A percentile compares a stretch with the other conserved stretches of the same genome.
phyloP scores from a whole-genome alignment of 1,140 invertebrate species.

The Aporrectodea caliginosa region DNA sequence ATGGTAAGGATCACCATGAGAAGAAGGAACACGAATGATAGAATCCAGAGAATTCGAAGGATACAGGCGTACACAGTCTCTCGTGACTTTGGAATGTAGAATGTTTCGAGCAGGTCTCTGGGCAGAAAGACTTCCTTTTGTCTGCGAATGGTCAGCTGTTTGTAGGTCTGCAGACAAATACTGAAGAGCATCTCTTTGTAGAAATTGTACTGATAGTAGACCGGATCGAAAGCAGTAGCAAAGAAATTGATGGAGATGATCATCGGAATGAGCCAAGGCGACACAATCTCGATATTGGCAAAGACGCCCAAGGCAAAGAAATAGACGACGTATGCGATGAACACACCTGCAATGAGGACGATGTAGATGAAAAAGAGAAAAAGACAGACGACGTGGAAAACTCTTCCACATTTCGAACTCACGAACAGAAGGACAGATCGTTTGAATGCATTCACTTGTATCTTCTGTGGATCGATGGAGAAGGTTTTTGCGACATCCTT shows the following conservation, averaged over 20 bases:
- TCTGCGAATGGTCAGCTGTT: neutral
- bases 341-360: conserved; percentile 6
- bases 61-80: neutral
- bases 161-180: conserved; percentile 12
- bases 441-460: neutral
- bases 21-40: neutral
- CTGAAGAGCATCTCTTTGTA: conserved; percentile 5
- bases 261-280: conserved; percentile 8
- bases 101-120: conserved; percentile 14
- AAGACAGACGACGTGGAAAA: neutral
- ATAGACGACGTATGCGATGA: conserved; percentile 10
- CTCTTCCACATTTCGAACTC: neutral
- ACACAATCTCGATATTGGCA: conserved; percentile 15
- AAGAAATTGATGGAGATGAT: conserved; percentile 6
- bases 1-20: conserved; percentile 8
- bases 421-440: neutral
- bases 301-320: conserved; percentile 11
- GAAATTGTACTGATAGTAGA: conserved; percentile 12
- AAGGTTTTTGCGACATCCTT: neutral
- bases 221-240: conserved; percentile 13
- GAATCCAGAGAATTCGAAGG: neutral
- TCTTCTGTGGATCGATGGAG: neutral
- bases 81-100: conserved; percentile 3
- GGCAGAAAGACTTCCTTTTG: conserved; percentile 9
- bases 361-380: conserved; percentile 4